phyloP scores from a whole-genome alignment of 2,113 vertebrate genomes.

The Chionomys nivalis region DNA sequence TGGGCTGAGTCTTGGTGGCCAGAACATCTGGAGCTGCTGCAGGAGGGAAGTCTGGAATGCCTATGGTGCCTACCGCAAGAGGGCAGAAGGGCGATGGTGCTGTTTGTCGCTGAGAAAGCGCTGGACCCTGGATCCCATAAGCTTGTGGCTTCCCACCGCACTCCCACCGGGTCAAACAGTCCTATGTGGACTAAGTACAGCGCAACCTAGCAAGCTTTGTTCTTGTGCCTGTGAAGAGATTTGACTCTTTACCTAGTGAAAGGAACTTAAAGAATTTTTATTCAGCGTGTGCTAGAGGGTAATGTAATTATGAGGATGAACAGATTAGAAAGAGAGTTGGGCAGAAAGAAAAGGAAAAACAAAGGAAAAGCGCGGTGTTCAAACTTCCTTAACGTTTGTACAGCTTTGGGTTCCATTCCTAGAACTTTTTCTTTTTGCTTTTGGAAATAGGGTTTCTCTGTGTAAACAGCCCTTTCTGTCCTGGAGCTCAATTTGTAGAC shows the following conservation, averaged over 20 bases:
- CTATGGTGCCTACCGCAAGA: neutral
- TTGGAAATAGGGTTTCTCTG: neutral
- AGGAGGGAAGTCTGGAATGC: neutral
- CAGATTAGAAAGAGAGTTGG: neutral
- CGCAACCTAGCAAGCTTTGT: neutral
- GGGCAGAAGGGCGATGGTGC: slow-evolving; percentile 2
- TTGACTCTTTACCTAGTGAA: neutral
- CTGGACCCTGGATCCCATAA: neutral
- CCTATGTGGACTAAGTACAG: neutral
- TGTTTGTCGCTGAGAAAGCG: neutral
- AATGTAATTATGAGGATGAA: neutral
- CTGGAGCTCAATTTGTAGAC: neutral
- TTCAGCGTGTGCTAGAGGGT: neutral
- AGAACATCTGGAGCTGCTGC: neutral
- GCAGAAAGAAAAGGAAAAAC: too few relatives aligned
- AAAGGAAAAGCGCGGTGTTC: neutral
- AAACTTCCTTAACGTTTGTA: neutral
- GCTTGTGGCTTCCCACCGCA: neutral
- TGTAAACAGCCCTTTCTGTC: neutral
- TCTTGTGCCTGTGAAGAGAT: neutral
- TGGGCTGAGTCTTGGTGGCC: neutral
- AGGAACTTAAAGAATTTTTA: neutral
- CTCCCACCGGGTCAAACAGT: neutral
- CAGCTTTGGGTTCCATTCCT: neutral
- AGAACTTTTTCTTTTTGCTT: neutral